These are phyloP conservation scores for Coelopa pilipes DNA, from an alignment of 2,888 invertebrate genomes.

Conservation along the genomic window DNA sequence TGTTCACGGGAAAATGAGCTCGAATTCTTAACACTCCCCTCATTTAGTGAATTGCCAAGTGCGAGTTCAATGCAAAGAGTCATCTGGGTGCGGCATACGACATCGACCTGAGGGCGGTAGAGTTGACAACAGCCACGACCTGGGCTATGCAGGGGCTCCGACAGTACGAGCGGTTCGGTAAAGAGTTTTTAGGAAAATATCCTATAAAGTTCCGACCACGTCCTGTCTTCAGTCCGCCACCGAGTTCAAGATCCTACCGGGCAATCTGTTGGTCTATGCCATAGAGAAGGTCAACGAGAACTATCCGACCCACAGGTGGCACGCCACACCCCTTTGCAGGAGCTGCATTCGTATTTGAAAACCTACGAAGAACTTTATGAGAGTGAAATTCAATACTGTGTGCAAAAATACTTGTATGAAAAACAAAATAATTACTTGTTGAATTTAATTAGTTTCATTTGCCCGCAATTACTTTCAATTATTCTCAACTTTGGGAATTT, in stretches of 20 bases:
- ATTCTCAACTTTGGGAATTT: no score
- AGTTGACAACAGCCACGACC: conserved; percentile 18
- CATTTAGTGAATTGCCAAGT: conserved; percentile 32
- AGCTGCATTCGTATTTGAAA: conserved; percentile 47
- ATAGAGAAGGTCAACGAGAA: conserved; percentile 50
- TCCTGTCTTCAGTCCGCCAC: conserved; percentile 48
- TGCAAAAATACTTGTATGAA: no score
- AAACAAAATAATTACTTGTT: no score
- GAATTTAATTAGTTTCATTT: no score
- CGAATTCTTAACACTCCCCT: neutral
- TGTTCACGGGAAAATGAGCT: no score
- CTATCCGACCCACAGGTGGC: conserved; percentile 50
- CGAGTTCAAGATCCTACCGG: conserved; percentile 50
- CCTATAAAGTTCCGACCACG: conserved; percentile 44
- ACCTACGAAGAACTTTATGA: conserved; percentile 42
- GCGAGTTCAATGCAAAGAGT: conserved; percentile 34
- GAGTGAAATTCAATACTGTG: no score
- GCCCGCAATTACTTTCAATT: no score
- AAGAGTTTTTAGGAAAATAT: neutral
- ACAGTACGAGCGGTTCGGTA: conserved; percentile 28
- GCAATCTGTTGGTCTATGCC: conserved; percentile 47
- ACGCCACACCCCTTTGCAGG: conserved; percentile 46
- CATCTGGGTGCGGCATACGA: conserved; percentile 12
- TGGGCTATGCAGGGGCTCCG: conserved; percentile 25
- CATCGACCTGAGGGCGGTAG: conserved; percentile 8